Percentiles rank a stretch among this genome's conserved stretches.
Evolutionary conservation across 2,888 invertebrate species (phyloP).

Genomic region (Eustalomyia histrio): DNA sequence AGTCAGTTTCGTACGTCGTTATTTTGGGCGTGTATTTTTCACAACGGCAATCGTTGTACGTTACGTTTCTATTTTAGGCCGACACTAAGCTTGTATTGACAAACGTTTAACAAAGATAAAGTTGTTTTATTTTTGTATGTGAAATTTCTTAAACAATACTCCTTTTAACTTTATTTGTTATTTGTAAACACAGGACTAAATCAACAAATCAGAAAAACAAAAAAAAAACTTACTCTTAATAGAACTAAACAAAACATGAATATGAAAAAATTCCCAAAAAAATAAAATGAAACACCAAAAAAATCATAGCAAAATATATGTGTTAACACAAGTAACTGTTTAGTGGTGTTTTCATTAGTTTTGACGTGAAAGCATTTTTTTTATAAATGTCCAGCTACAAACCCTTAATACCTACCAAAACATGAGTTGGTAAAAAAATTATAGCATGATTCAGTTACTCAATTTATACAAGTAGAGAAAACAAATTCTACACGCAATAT

Average conservation of each 20-base stretch:
- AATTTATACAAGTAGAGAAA: constrained; percentile 24
- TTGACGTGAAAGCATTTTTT: constrained; percentile 1
- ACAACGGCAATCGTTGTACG: too few species aligned
- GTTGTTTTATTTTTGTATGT: too few species aligned
- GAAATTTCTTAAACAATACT: too few species aligned
- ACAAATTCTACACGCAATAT: constrained; percentile 39
- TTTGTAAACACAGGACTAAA: too few species aligned
- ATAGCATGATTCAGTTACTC: neutral
- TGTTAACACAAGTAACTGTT: constrained; percentile 4
- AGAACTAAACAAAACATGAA: neutral
- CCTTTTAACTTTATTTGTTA: too few species aligned
- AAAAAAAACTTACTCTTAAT: too few species aligned
- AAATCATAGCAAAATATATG: constrained; percentile 7
- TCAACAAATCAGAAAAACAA: too few species aligned
- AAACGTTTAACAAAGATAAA: too few species aligned
- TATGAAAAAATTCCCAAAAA: constrained; percentile 6
- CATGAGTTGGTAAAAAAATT: neutral
- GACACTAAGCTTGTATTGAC: too few species aligned
- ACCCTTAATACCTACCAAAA: neutral
- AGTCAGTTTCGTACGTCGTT: too few species aligned
- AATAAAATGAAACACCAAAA: neutral
- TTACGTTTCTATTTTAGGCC: too few species aligned
- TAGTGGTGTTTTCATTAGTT: constrained; percentile 20
- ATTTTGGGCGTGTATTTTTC: too few species aligned
- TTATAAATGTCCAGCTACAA: constrained; percentile 10